These are phyloP conservation scores for Trachelus tabidus DNA, from an alignment of 2,888 invertebrate genomes.

Conservation along the genomic window DNA sequence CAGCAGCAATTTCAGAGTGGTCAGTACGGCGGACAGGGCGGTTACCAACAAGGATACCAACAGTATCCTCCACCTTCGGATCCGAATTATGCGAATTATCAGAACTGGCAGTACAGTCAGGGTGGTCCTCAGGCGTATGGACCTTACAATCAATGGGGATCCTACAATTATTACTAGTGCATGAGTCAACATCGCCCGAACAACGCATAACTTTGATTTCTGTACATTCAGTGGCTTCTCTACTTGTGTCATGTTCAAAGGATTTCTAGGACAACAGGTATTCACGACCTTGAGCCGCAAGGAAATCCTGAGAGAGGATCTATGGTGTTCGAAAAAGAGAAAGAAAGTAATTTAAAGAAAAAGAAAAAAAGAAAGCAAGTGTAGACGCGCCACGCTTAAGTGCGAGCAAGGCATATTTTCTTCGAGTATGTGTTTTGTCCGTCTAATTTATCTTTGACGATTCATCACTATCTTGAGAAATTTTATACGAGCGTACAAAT, in stretches of 20 bases:
- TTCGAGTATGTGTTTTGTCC: neutral
- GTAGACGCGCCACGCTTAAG: neutral
- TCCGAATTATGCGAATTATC: constrained; percentile 63
- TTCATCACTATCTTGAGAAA: neutral
- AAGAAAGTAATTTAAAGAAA: neutral
- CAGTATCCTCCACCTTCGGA: constrained; percentile 64
- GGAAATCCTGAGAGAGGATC: neutral
- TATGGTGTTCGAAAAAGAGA: neutral
- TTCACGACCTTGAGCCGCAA: neutral
- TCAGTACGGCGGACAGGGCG: constrained; percentile 68
- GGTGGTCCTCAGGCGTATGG: constrained; percentile 63
- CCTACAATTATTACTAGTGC: constrained; percentile 62
- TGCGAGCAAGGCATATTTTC: neutral
- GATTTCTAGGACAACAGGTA: neutral
- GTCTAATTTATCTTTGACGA: neutral
- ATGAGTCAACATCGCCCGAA: neutral
- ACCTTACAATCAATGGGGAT: constrained; percentile 65
- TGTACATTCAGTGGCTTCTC: constrained; percentile 2
- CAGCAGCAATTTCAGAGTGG: constrained; percentile 65
- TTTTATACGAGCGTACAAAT: neutral
- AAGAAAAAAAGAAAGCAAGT: neutral
- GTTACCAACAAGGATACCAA: constrained; percentile 68
- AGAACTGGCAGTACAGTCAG: constrained; percentile 64
- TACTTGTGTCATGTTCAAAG: neutral
- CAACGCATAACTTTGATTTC: neutral